Evolutionary conservation across 2,888 invertebrate genomes (phyloP).

Genomic region (Apodemia mormo): DNA sequence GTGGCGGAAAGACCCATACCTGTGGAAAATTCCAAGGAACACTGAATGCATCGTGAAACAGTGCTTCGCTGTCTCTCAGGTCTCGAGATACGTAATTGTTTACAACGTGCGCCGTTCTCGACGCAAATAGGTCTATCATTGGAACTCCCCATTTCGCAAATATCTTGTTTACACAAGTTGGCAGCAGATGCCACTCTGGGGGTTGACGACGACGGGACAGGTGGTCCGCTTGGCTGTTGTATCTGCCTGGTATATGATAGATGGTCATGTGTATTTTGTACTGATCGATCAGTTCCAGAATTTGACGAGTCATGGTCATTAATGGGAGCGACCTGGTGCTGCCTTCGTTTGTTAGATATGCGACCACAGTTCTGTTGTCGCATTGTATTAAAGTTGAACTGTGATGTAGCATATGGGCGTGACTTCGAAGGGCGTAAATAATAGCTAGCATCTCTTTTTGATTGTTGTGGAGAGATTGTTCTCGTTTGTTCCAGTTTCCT

Average conservation of each 20-base stretch:
- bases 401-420: constrained; percentile 19
- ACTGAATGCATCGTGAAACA: constrained; percentile 25
- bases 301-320: constrained; percentile 32
- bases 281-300: constrained; percentile 16
- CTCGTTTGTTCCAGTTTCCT: no score
- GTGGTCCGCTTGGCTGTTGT: neutral
- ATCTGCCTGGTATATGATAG: neutral
- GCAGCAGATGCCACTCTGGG: constrained; percentile 29
- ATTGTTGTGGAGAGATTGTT: no score
- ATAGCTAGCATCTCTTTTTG: constrained; percentile 38
- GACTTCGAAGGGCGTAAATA: constrained; percentile 22
- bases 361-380: constrained; percentile 42
- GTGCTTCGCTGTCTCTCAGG: constrained; percentile 14
- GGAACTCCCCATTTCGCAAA: constrained; percentile 24
- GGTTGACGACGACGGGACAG: neutral
- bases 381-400: constrained; percentile 36
- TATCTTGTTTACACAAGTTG: constrained; percentile 16
- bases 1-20: constrained; percentile 35
- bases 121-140: constrained; percentile 24
- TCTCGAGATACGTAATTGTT: constrained; percentile 19
- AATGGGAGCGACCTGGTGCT: constrained; percentile 39
- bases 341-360: constrained; percentile 36
- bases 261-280: neutral
- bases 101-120: constrained; percentile 20
- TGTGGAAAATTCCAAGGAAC: constrained; percentile 27